Evolutionary conservation across 2,113 vertebrate genomes (phyloP), one percentile per base, ranked within the genome.

Genomic region (Pseudorhombus dupliciocellatus): DNA sequence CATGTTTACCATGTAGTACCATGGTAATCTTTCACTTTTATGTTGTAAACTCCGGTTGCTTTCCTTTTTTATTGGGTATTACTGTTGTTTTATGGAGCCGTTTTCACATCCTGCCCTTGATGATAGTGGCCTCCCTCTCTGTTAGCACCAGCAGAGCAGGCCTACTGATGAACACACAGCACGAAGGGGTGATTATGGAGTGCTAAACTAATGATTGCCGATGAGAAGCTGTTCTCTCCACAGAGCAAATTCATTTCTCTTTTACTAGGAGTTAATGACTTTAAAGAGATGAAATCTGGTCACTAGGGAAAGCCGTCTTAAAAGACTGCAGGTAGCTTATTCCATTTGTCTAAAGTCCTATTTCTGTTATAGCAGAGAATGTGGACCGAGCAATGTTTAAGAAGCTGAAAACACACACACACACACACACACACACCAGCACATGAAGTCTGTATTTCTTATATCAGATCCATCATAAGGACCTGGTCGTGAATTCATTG

Each of bases 21-120:
- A 58, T 58, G 73, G 89, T 75, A 79, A 90, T 92, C 77, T 81
- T 85, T 93, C 89, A 89, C 77, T 87, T 93, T 93, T 90, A 92
- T 91, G 91, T 84, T 40, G 74, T 55, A 75, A 87, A 83, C 86
- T 88, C 73, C 90, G 87, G 87, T 89, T 90, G 87, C 86, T 87
- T 84, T 84, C 81, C 70, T 90, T 63, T 89, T 92, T 92, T 92
- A 93, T 92, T 91, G 88, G 87, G 87, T 89, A 91, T 92, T 92
- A 91, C 89, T 87, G 92, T 91, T 92, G 91, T 88, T 93, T 93
- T 93, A 93, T 92, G 90, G 86, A 70, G 87, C 89, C 88, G 92
- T 93, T 91, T 91, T 87, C 90, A 86, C 85, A 81, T 87, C 74
- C 79, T 89, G 91, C 80, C 87, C 88, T 88, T 74, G 85, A 84